Conservation (phyloP, 2,113 vertebrate species). For the Thamnaconus septentrionalis region DNA sequence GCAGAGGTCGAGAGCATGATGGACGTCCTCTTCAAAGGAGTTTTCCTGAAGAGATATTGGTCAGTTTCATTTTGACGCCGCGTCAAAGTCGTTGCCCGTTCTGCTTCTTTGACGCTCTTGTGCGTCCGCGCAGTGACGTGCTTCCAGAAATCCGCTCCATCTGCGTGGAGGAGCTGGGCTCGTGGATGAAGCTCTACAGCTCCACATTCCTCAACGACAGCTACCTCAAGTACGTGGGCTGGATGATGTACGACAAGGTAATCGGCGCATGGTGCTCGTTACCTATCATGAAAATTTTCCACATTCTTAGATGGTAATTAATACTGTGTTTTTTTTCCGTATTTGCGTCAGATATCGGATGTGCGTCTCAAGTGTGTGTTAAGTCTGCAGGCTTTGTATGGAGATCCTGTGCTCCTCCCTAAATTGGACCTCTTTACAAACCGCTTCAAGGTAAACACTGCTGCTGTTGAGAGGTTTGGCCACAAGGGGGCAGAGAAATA, state of each 20-base stretch:
- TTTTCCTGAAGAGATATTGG: constrained; percentile 88
- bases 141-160: constrained; percentile 86
- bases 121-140: constrained; percentile 76
- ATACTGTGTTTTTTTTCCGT: background rate
- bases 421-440: constrained; percentile 89
- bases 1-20: constrained; percentile 85
- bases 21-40: constrained; percentile 87
- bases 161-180: constrained; percentile 86
- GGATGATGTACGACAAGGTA: constrained; percentile 92
- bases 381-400: constrained; percentile 82
- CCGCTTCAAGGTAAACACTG: constrained; percentile 84
- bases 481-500: background rate
- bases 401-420: constrained; percentile 75
- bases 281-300: too few species aligned
- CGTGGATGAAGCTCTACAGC: constrained; percentile 86
- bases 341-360: constrained; percentile 78
- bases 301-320: background rate
- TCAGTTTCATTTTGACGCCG: constrained; percentile 34
- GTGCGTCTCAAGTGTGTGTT: constrained; percentile 87
- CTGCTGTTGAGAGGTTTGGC: background rate
- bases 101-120: background rate
- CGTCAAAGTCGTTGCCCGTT: background rate
- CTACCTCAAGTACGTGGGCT: constrained; percentile 89
- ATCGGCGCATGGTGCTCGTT: background rate
- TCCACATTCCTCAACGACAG: constrained; percentile 84